phyloP scores from a whole-genome alignment of 2,113 vertebrate species.

The Caranx melampygus region DNA sequence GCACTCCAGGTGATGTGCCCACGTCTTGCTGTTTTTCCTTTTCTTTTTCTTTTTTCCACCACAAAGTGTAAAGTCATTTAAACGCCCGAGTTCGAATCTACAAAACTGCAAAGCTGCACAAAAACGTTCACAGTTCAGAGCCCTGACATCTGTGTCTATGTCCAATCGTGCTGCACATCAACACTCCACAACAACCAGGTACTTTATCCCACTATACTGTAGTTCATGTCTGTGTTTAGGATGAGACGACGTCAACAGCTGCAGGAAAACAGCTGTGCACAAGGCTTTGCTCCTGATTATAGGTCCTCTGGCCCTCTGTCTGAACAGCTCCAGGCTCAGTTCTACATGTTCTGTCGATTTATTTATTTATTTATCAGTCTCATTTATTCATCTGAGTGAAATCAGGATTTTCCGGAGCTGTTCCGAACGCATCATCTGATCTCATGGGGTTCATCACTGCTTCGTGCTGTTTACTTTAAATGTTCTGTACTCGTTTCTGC shows the following conservation, averaged over 20 bases:
- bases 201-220: neutral
- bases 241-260: neutral
- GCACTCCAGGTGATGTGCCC: neutral
- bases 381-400: conserved; percentile 37
- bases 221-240: neutral
- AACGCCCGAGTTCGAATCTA: neutral
- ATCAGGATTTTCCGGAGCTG: conserved; percentile 49
- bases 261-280: neutral
- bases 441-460: conserved; percentile 31
- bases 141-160: neutral
- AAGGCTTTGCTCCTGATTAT: neutral
- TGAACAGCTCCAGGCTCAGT: neutral
- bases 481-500: conserved; percentile 31
- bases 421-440: conserved; percentile 40
- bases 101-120: neutral
- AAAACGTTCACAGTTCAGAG: neutral
- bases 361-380: too few relatives aligned
- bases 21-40: neutral
- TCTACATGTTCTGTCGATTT: conserved; percentile 13
- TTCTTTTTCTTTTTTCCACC: neutral
- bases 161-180: too few relatives aligned
- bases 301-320: neutral
- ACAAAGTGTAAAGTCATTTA: neutral
- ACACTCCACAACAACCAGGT: too few relatives aligned
- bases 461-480: conserved; percentile 56